Base-by-base conservation (phyloP, 2,888 invertebrate species). In the Pherbina coryleti region DNA sequence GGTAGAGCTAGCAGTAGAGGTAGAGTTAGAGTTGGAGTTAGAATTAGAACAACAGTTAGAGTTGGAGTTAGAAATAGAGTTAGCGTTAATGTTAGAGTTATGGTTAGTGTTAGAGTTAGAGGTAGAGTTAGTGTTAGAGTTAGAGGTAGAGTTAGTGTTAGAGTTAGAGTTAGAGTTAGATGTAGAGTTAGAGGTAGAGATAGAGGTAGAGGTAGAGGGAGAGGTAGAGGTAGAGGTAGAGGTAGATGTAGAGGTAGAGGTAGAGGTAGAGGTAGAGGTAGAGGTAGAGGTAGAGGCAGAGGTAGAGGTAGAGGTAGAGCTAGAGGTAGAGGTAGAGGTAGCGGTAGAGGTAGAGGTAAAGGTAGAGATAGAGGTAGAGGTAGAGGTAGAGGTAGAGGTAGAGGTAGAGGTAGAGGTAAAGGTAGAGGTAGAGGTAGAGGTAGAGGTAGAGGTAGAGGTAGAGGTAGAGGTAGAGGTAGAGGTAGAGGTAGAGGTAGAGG, bases 71-170 rank as follows among this genome's bases (percentile, higher is more conserved):
- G 55, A 55, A 17, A 7, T n/a, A n/a, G n/a, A n/a, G n/a, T n/a
- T n/a, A n/a, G n/a, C n/a, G n/a, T n/a, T n/a, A n/a, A n/a, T n/a
- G n/a, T n/a, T n/a, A n/a, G n/a, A n/a, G n/a, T n/a, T n/a, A n/a
- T n/a, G n/a, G n/a, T n/a, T 70, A 51, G 28, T 51, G 51, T 51
- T 70, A 25, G 28, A 49, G 69, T 49, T 76, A 66, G 64, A 62
- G 31, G 4, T 67, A 28, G 19, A 62, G 19, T 19, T 57, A 22
- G 19, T 69, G 55, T 60, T 76, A 55, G 70, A 70, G 77, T 79
- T 82, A 81, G 78, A 83, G 83, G 78, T 83, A n/a, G 55, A 55
- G 17, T 55, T 7, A 22, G 7, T 2, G 55, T n/a, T 14, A 22
- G n/a, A 55, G 55, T 14, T 31, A 31, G 31, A 31, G 31, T 31